phyloP scores from a whole-genome alignment of 2,888 invertebrate species.

The Scelioninae gen. 2 region DNA sequence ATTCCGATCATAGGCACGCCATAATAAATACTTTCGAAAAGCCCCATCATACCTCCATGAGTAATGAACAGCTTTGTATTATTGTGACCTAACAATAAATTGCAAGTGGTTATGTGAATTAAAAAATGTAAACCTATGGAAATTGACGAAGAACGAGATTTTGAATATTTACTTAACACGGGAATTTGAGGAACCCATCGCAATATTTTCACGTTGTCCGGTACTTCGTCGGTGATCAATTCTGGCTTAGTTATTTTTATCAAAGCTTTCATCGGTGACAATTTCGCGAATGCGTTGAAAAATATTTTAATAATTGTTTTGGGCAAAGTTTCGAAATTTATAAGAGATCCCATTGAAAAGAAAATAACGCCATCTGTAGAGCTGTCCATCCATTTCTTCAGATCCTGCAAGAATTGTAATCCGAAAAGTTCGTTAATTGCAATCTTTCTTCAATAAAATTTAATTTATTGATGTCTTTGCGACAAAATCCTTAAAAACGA shows the following conservation, averaged over 20 bases:
- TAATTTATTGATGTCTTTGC: too few species aligned
- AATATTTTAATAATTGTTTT: slow-evolving; percentile 56
- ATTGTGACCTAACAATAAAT: too few species aligned
- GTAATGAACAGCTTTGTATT: too few species aligned
- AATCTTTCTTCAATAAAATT: too few species aligned
- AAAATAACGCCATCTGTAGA: slow-evolving; percentile 68
- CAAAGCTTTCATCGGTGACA: slow-evolving; percentile 62
- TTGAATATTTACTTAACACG: slow-evolving; percentile 67
- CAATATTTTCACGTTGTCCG: slow-evolving; percentile 67
- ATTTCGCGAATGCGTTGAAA: slow-evolving; percentile 63
- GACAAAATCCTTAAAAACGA: too few species aligned
- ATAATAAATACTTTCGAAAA: too few species aligned
- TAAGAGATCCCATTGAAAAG: slow-evolving; percentile 70
- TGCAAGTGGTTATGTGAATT: too few species aligned
- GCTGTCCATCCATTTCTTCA: slow-evolving; percentile 70
- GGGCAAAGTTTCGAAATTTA: slow-evolving; percentile 67
- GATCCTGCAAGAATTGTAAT: slow-evolving; percentile 66
- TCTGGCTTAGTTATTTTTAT: slow-evolving; percentile 65
- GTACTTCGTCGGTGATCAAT: slow-evolving; percentile 63
- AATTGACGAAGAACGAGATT: too few species aligned
- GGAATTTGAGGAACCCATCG: slow-evolving; percentile 68
- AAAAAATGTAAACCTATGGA: too few species aligned
- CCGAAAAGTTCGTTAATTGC: too few species aligned
- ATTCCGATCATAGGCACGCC: slow-evolving; percentile 61
- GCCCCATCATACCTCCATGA: background rate